A percentile compares a stretch with the other conserved stretches of the same genome.
These are phyloP conservation scores for Caenorhabditis uteleia DNA, from an alignment of 2,888 invertebrate genomes.

Conservation along the genomic window DNA sequence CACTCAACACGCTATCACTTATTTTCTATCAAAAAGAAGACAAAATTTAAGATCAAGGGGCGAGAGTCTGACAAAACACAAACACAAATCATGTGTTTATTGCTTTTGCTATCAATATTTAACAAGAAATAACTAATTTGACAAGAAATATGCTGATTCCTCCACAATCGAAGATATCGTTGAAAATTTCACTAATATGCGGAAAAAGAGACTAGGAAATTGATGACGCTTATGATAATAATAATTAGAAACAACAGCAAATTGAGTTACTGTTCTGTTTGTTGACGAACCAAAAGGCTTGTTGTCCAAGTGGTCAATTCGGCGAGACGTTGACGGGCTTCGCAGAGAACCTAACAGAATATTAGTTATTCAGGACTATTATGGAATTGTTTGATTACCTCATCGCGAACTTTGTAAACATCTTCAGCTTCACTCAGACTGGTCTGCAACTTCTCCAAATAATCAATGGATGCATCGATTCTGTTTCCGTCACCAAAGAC, in stretches of 20 bases:
- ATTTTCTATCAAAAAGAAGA: no score
- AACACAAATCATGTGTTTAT: no score
- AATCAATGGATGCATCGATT: conserved; percentile 39
- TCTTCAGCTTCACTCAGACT: conserved; percentile 38
- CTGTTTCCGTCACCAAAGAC: conserved; percentile 44
- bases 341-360: conserved; percentile 36
- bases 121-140: background rate
- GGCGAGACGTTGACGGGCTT: conserved; percentile 48
- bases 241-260: no score
- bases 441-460: conserved; percentile 38
- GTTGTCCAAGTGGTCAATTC: conserved; percentile 47
- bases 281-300: conserved; percentile 40
- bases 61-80: no score
- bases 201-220: no score
- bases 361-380: background rate
- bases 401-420: conserved; percentile 51
- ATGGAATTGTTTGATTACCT: conserved; percentile 13
- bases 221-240: no score
- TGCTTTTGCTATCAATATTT: no score
- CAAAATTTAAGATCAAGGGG: no score
- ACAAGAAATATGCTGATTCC: background rate
- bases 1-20: no score
- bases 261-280: conserved; percentile 12
- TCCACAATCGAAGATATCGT: no score
- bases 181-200: no score